Evolutionary conservation across 2,888 invertebrate species (phyloP).

Genomic region (Drosophila flavopinicola): DNA sequence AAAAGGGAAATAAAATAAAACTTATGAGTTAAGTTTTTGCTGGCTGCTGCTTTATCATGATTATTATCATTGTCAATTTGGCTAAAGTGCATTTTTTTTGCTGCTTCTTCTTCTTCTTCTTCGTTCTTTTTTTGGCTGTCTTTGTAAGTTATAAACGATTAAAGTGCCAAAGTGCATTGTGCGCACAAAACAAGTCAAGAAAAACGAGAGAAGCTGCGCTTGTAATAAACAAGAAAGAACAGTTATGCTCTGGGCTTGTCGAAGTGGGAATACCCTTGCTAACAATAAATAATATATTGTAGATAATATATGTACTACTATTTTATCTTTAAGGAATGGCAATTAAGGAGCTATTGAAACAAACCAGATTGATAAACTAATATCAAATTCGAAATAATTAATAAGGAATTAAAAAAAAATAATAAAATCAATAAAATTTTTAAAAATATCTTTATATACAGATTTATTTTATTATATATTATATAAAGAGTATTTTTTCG

Average conservation of each 20-base stretch:
- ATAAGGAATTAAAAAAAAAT: no score
- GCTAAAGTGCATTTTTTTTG: background rate
- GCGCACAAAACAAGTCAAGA: constrained; percentile 19
- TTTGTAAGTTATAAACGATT: constrained; percentile 37
- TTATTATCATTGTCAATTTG: constrained; percentile 12
- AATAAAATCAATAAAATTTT: no score
- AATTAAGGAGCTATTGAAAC: no score
- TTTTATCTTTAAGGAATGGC: no score
- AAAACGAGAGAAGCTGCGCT: background rate
- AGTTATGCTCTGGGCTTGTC: background rate
- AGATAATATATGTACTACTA: no score
- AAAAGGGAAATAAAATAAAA: no score
- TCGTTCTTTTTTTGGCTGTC: constrained; percentile 2
- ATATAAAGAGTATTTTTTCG: no score
- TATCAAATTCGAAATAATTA: no score
- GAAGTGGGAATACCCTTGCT: background rate
- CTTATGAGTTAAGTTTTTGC: constrained; percentile 11
- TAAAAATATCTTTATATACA: no score
- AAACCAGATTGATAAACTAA: no score
- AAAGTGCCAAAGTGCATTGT: constrained; percentile 64
- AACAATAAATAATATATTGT: no score
- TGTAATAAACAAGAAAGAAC: constrained; percentile 6
- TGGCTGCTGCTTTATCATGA: constrained; percentile 13
- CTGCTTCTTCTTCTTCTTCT: background rate
- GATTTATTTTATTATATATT: no score